Evolutionary conservation across 2,888 invertebrate genomes (phyloP), one percentile per base, ranked within the genome.

Genomic region (Stictocephala bisonia): DNA sequence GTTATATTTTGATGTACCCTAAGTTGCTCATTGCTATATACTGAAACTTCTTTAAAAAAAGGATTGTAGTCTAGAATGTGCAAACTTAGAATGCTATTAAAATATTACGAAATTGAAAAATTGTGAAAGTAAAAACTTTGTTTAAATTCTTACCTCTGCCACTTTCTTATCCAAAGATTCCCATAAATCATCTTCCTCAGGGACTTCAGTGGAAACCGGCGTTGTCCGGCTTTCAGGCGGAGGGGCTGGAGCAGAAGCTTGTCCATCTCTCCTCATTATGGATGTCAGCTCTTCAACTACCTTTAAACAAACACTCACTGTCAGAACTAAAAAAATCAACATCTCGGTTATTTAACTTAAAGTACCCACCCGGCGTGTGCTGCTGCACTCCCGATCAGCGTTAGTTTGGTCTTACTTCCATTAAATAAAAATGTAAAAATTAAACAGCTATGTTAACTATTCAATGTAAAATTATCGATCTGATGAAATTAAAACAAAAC

Each of bases 271-370:
- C 22, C 53, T 53, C 53, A 53, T 53, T 56, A 56, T 56, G 6
- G 6, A 20, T 1, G 56, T 26, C 3, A 56, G 56, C 26, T 56
- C 56, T 3, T 56, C 29, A 56, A 56, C 15, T 15, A 53, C 53
- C 53, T 53, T 11, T 11, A 53, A 53, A 53, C 15, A 53, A 53
- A 35, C 35, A 35, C 35, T 35, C 35, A 35, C 35, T 9, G 35
- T 35, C 35, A 35, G 35, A 35, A 35, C 35, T 9, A 7, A 35
- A 11, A n/a, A n/a, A n/a, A n/a, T n/a, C n/a, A 35, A 35, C 35
- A 35, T 35, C 35, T 35, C 35, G 35, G 35, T 35, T 35, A 35
- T 35, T 35, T 35, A 35, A 35, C 35, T 35, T 35, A 11, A 35
- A 35, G 35, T 35, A 35, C 35, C 35, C 35, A 35, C 35, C 35